Evolutionary conservation across 2,113 vertebrate species (phyloP).

Genomic region (Xerus inauris): DNA sequence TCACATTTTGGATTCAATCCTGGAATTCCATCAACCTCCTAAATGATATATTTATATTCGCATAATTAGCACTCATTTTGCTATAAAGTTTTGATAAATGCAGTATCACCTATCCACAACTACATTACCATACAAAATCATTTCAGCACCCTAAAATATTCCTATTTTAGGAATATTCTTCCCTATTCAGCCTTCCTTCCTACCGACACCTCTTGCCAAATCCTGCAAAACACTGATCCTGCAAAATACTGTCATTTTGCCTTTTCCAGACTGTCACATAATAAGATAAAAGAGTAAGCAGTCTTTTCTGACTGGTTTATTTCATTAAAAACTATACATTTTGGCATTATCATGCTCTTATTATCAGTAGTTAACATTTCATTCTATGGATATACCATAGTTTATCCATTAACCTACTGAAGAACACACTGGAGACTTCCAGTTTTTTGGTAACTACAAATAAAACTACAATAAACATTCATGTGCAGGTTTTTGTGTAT

Average conservation of each 20-base stretch:
- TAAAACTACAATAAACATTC: background rate
- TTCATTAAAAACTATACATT: background rate
- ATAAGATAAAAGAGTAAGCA: background rate
- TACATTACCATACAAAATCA: background rate
- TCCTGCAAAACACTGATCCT: background rate
- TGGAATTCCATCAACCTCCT: background rate
- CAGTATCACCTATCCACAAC: background rate
- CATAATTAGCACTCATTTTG: background rate
- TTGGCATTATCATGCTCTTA: background rate
- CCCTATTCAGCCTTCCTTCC: background rate
- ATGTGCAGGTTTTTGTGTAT: background rate
- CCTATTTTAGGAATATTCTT: background rate
- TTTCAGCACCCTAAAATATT: background rate
- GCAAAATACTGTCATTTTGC: background rate
- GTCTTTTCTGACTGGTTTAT: background rate
- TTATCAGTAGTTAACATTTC: background rate
- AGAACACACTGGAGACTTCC: background rate
- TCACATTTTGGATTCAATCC: background rate
- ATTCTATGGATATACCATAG: background rate
- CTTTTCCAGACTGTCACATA: background rate
- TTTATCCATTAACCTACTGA: conserved; percentile 7
- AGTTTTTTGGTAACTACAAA: background rate
- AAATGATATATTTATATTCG: background rate
- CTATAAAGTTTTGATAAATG: conserved; percentile 16
- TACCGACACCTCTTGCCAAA: background rate